These are phyloP conservation scores for Sphyrna mokarran DNA, from an alignment of 2,113 vertebrate genomes.

Conservation along the genomic window DNA sequence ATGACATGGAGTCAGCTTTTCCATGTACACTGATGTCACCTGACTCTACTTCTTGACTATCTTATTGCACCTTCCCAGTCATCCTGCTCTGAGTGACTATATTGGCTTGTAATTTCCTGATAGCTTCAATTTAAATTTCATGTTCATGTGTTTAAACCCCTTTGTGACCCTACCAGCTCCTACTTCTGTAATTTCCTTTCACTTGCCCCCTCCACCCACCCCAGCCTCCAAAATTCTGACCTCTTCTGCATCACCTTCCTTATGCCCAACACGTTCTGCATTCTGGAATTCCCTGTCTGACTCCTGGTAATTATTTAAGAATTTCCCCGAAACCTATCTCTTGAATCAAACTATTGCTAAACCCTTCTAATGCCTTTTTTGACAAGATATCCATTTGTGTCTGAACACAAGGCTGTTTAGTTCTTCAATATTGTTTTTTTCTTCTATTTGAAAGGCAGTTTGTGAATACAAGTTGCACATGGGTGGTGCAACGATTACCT, in stretches of 20 bases:
- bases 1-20: neutral
- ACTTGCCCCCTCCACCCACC: neutral
- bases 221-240: neutral
- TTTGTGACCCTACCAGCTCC: neutral
- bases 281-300: neutral
- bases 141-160: neutral
- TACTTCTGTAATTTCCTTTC: neutral
- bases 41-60: neutral
- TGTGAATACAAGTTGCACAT: neutral
- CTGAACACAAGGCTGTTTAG: neutral
- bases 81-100: neutral
- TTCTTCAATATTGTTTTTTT: neutral
- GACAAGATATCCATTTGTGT: neutral
- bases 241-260: neutral
- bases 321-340: neutral
- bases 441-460: neutral
- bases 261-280: neutral
- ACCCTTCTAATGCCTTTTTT: neutral
- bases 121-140: neutral
- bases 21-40: neutral
- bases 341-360: neutral
- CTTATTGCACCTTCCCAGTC: neutral
- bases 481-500: no score
- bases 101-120: neutral
- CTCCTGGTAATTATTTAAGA: neutral